A percentile compares a stretch with the other conserved stretches of the same genome.
phyloP scores from a whole-genome alignment of 2,113 vertebrate genomes.

The Pseudolaguvia tuberculata region DNA sequence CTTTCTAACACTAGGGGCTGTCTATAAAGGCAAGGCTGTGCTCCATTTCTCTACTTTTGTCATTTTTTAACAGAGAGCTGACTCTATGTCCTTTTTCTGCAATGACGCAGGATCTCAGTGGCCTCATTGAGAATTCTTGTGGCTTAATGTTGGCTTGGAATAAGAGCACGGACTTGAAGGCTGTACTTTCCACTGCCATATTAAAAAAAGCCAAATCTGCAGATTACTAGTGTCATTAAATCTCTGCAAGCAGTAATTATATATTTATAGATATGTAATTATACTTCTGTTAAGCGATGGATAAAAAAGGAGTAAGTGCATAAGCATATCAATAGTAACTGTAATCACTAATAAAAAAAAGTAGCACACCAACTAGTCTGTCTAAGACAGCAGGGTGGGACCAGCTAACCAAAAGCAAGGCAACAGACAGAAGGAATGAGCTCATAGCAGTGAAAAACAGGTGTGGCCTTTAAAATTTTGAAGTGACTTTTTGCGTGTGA shows the following conservation, averaged over 20 bases:
- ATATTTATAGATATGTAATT: conserved; percentile 29
- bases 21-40: conserved; percentile 23
- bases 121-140: conserved; percentile 18
- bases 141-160: conserved; percentile 28
- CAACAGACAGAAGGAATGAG: conserved; percentile 62
- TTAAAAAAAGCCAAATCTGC: conserved; percentile 13
- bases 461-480: conserved; percentile 60
- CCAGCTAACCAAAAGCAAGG: conserved; percentile 61
- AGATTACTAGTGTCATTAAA: conserved; percentile 34
- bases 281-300: conserved; percentile 22
- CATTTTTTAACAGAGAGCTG: conserved; percentile 25
- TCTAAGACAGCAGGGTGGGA: conserved; percentile 60
- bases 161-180: not conserved
- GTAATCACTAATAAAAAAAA: conserved; percentile 27
- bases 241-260: conserved; percentile 24
- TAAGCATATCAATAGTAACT: conserved; percentile 7
- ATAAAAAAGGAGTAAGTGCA: conserved; percentile 6
- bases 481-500: conserved; percentile 27
- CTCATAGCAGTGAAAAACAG: conserved; percentile 62
- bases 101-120: conserved; percentile 18
- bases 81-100: conserved; percentile 11
- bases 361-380: conserved; percentile 15
- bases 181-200: conserved; percentile 26
- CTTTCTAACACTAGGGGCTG: conserved; percentile 31
- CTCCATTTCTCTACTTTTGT: conserved; percentile 27